phyloP scores from a whole-genome alignment of 2,113 vertebrate species.

The Neofelis nebulosa region DNA sequence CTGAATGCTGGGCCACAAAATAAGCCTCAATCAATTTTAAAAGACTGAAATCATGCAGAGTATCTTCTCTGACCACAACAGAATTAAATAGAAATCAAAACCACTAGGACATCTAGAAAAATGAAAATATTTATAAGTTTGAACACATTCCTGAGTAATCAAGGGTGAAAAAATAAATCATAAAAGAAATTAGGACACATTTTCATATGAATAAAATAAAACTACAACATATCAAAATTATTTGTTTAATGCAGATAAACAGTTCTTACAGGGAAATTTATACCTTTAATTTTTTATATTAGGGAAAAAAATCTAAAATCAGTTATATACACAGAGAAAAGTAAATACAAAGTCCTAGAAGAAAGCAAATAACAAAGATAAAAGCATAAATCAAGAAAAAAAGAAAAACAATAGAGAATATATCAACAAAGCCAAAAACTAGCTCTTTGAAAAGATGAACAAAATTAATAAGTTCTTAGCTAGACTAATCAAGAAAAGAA shows the following conservation, averaged over 20 bases:
- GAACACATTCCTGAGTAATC: neutral
- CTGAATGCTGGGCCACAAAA: neutral
- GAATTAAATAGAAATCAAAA: constrained; percentile 11
- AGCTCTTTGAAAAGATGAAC: neutral
- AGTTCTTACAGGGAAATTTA: neutral
- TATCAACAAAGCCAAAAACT: neutral
- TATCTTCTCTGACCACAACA: neutral
- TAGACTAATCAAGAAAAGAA: neutral
- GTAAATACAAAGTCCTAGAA: neutral
- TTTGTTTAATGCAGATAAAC: neutral
- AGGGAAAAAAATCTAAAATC: neutral
- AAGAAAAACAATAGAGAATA: neutral
- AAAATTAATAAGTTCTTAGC: neutral
- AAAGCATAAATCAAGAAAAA: neutral
- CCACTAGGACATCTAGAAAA: neutral
- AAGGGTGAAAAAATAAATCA: neutral
- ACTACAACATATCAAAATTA: neutral
- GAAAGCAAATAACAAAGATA: neutral
- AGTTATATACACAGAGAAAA: neutral
- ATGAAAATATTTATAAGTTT: neutral
- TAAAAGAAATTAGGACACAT: neutral
- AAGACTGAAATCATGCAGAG: neutral
- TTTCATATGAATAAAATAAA: neutral
- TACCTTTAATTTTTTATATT: neutral
- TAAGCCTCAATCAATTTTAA: neutral